A percentile compares a stretch with the other conserved stretches of the same genome.
phyloP scores from a whole-genome alignment of 1,140 invertebrate genomes.

The Bilobella aurantiaca region DNA sequence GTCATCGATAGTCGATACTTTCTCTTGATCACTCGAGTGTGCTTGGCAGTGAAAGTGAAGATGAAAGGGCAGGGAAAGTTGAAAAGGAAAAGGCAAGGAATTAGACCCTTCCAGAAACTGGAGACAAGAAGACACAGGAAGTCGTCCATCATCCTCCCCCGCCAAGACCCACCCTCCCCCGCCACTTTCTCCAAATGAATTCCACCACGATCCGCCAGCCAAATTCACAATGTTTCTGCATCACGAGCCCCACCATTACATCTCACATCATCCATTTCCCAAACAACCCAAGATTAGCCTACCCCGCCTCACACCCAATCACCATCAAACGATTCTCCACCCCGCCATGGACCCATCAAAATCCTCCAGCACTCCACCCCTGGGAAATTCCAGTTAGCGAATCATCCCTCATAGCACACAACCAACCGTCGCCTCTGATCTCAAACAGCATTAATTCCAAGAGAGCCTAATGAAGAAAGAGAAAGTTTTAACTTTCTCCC shows the following conservation, averaged over 20 bases:
- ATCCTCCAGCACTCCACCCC: too few species aligned
- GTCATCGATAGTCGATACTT: not conserved
- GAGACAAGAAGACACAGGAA: not conserved
- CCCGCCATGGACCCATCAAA: too few species aligned
- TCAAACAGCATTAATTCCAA: too few species aligned
- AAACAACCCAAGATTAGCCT: not conserved
- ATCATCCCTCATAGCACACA: too few species aligned
- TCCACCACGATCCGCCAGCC: not conserved
- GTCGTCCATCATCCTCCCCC: not conserved
- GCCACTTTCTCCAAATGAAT: not conserved
- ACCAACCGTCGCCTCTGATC: too few species aligned
- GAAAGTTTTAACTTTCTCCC: too few species aligned
- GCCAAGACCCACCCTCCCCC: not conserved
- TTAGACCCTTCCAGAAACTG: not conserved
- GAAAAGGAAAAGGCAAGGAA: not conserved
- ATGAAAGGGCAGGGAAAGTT: not conserved
- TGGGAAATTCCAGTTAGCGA: too few species aligned
- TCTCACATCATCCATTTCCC: not conserved
- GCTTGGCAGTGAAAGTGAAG: not conserved
- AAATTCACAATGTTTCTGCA: not conserved
- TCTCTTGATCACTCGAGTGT: not conserved
- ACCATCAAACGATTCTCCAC: too few species aligned
- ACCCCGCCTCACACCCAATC: too few species aligned
- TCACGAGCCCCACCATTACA: not conserved
- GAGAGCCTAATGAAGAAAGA: too few species aligned